These are phyloP conservation scores for Bothrops jararaca DNA, from an alignment of 2,113 vertebrate genomes.

Conservation along the genomic window DNA sequence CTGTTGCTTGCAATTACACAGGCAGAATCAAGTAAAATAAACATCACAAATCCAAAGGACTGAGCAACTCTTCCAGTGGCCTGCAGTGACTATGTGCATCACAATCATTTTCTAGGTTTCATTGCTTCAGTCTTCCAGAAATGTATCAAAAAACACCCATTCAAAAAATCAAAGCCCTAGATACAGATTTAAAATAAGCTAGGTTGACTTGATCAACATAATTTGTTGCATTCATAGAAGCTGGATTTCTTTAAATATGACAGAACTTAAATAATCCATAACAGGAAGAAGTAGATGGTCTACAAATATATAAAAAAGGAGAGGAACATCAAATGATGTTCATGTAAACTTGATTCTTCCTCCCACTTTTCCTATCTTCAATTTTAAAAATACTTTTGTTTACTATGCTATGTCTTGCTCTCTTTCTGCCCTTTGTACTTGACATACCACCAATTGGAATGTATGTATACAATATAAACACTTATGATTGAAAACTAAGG, in stretches of 20 bases:
- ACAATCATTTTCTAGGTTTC: neutral
- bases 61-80: no score
- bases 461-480: neutral
- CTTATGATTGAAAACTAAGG: neutral
- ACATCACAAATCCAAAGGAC: neutral
- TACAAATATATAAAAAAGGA: neutral
- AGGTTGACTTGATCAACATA: neutral
- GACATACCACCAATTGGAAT: neutral
- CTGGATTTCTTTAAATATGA: neutral
- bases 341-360: neutral
- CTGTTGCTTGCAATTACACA: neutral
- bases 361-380: neutral
- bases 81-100: no score
- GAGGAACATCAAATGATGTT: neutral
- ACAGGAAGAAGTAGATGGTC: neutral
- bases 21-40: neutral
- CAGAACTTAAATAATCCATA: neutral
- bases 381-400: neutral
- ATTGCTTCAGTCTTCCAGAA: neutral
- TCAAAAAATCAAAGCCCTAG: neutral
- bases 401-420: neutral
- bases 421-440: neutral
- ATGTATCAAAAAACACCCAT: neutral
- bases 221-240: neutral
- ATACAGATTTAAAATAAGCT: neutral